Percentiles rank a stretch among this genome's conserved stretches.
Conservation (phyloP, 2,113 vertebrate genomes). For the Podarcis muralis region DNA sequence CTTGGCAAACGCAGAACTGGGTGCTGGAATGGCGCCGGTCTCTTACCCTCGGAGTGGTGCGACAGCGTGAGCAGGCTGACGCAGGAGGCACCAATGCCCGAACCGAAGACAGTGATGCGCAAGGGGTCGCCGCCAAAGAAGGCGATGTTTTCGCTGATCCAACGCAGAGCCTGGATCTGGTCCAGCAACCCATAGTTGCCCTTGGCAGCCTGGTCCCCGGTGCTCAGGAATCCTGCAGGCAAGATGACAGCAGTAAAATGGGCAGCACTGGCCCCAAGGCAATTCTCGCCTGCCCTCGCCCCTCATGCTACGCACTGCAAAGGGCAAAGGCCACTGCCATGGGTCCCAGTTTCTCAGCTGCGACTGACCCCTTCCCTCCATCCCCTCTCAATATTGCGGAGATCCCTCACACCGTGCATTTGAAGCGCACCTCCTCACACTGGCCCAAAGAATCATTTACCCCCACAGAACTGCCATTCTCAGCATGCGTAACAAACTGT, state of each 20-base stretch:
- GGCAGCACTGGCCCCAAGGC: not conserved
- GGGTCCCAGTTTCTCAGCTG: not conserved
- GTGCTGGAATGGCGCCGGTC: not conserved
- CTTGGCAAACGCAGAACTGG: not conserved
- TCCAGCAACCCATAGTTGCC: constrained; percentile 98
- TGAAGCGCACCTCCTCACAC: too few species aligned
- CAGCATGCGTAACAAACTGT: too few species aligned
- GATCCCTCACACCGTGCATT: not conserved
- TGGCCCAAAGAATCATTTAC: too few species aligned
- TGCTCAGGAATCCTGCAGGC: constrained; percentile 92
- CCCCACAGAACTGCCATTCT: too few species aligned
- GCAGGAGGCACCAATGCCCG: constrained; percentile 95
- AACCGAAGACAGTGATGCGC: constrained; percentile 97
- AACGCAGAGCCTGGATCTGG: constrained; percentile 97
- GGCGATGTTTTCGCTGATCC: constrained; percentile 98
- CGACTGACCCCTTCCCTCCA: not conserved
- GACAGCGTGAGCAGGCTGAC: constrained; percentile 98
- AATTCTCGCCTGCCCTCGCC: not conserved
- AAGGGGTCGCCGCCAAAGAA: constrained; percentile 97
- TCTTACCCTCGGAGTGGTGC: constrained; percentile 97
- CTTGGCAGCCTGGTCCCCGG: constrained; percentile 97
- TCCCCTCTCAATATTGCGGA: not conserved
- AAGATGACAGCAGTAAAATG: not conserved
- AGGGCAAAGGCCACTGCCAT: not conserved
- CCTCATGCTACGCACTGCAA: not conserved